phyloP scores from a whole-genome alignment of 2,888 invertebrate genomes.

The Heliconius ethilla region DNA sequence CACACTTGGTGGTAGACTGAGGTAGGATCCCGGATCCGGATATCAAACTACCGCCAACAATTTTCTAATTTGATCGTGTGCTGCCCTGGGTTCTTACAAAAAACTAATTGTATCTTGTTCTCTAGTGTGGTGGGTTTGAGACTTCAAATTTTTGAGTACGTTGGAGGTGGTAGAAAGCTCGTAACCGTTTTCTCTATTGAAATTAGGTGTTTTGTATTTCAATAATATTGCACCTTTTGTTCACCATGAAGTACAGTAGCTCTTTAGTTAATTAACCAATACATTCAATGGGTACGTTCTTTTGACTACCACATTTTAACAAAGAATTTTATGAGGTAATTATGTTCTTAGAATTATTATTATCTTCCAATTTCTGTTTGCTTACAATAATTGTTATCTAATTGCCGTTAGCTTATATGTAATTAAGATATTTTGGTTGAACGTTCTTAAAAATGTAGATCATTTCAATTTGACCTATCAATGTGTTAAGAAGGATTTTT shows the following conservation, averaged over 20 bases:
- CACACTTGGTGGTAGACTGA: no score
- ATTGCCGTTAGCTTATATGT: not conserved
- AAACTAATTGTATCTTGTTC: no score
- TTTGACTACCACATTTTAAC: not conserved
- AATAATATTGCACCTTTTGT: no score
- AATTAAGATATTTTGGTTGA: not conserved
- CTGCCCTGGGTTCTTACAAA: no score
- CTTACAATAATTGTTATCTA: slow-evolving; percentile 5
- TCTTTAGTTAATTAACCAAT: not conserved
- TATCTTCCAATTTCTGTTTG: slow-evolving; percentile 12
- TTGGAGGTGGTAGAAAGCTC: no score
- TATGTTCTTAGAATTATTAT: not conserved
- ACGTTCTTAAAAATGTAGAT: not conserved
- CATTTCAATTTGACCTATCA: slow-evolving; percentile 3
- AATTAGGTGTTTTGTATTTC: no score
- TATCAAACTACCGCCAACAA: no score
- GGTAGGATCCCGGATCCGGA: no score
- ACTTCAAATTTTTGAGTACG: no score
- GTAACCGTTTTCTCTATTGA: no score
- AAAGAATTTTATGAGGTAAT: not conserved
- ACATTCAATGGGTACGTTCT: not conserved
- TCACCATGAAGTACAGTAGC: not conserved
- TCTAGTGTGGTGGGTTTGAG: no score
- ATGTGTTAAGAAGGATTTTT: not conserved
- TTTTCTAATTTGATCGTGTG: no score